Evolutionary conservation across 2,113 vertebrate species (phyloP).

Genomic region (Scomber colias): DNA sequence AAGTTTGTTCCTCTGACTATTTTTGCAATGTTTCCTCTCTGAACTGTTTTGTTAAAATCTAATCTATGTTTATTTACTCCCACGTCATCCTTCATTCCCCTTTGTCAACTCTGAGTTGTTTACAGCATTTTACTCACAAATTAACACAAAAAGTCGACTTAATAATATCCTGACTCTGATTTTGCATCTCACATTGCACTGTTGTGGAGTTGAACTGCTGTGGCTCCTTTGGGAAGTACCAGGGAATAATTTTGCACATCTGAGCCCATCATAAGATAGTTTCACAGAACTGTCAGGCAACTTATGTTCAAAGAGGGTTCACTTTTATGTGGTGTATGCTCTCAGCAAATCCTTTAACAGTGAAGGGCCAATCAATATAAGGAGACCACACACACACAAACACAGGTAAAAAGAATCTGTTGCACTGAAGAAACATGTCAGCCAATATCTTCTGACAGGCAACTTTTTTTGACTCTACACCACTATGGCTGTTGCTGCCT

Average conservation of each 20-base stretch:
- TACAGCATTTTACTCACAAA: neutral
- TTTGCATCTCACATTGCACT: neutral
- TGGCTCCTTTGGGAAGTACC: neutral
- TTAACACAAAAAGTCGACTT: neutral
- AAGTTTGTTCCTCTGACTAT: neutral
- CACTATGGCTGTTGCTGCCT: neutral
- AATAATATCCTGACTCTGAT: neutral
- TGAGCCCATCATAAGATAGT: neutral
- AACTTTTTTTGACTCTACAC: too few relatives aligned
- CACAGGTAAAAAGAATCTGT: neutral
- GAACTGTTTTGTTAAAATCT: conserved; percentile 4
- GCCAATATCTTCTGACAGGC: neutral
- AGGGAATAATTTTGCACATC: neutral
- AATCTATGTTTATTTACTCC: neutral
- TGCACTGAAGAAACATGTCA: neutral
- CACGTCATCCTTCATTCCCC: neutral
- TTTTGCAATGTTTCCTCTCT: conserved; percentile 6
- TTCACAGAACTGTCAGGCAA: neutral
- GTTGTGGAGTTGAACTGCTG: neutral
- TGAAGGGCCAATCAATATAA: neutral
- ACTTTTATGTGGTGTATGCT: neutral
- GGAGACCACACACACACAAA: neutral
- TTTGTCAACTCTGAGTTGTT: neutral
- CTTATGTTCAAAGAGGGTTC: neutral
- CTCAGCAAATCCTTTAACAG: conserved; percentile 2